A percentile compares a stretch with the other conserved stretches of the same genome.
phyloP scores from a whole-genome alignment of 1,140 invertebrate species.

The Subanguina moxae region DNA sequence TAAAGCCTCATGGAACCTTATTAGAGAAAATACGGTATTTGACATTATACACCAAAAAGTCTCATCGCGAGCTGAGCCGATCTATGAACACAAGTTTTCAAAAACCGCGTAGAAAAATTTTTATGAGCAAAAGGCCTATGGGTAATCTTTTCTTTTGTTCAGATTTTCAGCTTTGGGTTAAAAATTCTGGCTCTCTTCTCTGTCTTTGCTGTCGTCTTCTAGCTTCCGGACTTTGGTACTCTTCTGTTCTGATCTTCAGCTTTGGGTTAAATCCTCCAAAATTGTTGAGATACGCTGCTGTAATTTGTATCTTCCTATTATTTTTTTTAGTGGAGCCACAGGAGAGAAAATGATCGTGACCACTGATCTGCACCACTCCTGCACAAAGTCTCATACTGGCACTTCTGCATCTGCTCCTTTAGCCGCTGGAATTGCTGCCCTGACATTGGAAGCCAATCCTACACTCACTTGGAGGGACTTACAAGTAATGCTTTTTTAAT shows the following conservation, averaged over 20 bases:
- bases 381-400: constrained; percentile 63
- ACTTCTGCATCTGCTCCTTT: constrained; percentile 45
- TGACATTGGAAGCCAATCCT: constrained; percentile 66
- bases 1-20: no score
- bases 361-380: constrained; percentile 82
- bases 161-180: no score
- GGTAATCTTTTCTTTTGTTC: neutral
- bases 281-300: neutral
- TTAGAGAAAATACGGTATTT: no score
- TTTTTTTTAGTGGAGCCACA: constrained; percentile 4
- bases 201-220: no score
- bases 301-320: neutral
- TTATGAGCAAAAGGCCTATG: neutral
- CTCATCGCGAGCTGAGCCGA: no score
- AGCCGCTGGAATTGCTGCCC: constrained; percentile 65
- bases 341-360: constrained; percentile 65
- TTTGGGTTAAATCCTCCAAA: neutral
- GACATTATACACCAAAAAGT: no score
- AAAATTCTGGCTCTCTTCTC: no score
- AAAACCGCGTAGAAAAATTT: neutral
- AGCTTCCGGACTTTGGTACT: no score
- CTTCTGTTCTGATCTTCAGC: no score
- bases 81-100: constrained; percentile 60
- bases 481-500: constrained; percentile 60
- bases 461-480: constrained; percentile 44